A percentile compares a stretch with the other conserved stretches of the same genome.
phyloP scores from a whole-genome alignment of 2,797 vertebrate species.

The Miichthys miiuy region DNA sequence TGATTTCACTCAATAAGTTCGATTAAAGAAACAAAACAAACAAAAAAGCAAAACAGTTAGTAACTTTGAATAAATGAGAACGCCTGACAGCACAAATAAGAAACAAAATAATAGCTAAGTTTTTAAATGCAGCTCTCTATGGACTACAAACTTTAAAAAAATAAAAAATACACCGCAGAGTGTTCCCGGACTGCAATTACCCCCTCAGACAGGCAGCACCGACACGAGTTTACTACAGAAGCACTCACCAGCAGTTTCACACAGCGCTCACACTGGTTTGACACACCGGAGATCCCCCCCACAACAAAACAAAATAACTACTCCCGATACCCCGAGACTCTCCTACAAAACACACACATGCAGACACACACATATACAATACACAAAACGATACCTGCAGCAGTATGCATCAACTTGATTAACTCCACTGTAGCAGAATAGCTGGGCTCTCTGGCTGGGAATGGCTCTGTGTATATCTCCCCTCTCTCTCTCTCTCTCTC shows the following conservation, averaged over 20 bases:
- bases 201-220: conserved; percentile 67
- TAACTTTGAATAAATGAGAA: conserved; percentile 38
- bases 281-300: conserved; percentile 65
- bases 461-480: conserved; percentile 88
- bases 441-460: conserved; percentile 84
- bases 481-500: conserved; percentile 39
- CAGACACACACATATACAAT: conserved; percentile 40
- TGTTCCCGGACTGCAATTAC: conserved; percentile 65
- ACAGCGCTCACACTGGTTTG: conserved; percentile 63
- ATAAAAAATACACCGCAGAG: conserved; percentile 49
- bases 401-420: conserved; percentile 99
- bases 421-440: conserved; percentile 95
- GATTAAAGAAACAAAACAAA: background rate
- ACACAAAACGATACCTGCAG: conserved; percentile 93
- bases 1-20: background rate
- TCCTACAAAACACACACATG: conserved; percentile 17
- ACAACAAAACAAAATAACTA: conserved; percentile 67
- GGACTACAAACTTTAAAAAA: conserved; percentile 34
- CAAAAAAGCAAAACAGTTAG: background rate
- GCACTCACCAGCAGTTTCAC: conserved; percentile 67
- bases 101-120: conserved; percentile 32
- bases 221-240: conserved; percentile 65
- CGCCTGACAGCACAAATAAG: conserved; percentile 20
- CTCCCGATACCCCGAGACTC: conserved; percentile 58
- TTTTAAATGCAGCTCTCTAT: conserved; percentile 54